A percentile compares a stretch with the other conserved stretches of the same genome.
These are phyloP conservation scores for Muscicapa adusta DNA, from an alignment of 2,113 vertebrate species.

Conservation along the genomic window DNA sequence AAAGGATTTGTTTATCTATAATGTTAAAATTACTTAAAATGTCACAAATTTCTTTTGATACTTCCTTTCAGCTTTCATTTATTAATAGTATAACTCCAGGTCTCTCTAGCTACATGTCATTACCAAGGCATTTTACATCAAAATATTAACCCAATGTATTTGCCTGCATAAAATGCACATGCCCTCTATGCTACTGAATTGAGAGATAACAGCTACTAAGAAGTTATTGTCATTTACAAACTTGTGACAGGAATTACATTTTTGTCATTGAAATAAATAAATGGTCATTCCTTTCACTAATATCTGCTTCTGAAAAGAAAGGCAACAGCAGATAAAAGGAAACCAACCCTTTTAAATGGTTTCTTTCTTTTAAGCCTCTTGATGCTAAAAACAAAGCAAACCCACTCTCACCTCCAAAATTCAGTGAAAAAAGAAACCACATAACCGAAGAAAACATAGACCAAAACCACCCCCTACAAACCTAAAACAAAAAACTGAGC, in stretches of 20 bases:
- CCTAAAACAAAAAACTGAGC: neutral
- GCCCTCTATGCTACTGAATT: neutral
- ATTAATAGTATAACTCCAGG: neutral
- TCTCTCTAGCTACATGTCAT: neutral
- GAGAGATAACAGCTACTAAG: neutral
- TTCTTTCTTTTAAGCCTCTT: neutral
- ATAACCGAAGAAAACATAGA: neutral
- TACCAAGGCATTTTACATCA: neutral
- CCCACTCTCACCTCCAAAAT: fast-evolving
- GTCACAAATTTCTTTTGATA: neutral
- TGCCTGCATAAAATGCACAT: neutral
- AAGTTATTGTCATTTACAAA: neutral
- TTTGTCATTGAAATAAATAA: neutral
- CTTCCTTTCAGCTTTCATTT: neutral
- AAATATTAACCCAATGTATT: neutral
- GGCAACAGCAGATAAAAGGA: neutral
- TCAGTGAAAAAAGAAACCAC: too few relatives aligned
- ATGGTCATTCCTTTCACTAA: neutral
- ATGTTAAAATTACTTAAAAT: neutral
- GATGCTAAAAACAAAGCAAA: neutral
- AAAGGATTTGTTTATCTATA: neutral
- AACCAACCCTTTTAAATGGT: neutral
- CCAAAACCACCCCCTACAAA: neutral
- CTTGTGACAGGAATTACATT: neutral
- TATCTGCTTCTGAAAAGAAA: neutral